These are phyloP conservation scores for Drosophila dunni DNA, from an alignment of 1,140 invertebrate species.

Conservation along the genomic window DNA sequence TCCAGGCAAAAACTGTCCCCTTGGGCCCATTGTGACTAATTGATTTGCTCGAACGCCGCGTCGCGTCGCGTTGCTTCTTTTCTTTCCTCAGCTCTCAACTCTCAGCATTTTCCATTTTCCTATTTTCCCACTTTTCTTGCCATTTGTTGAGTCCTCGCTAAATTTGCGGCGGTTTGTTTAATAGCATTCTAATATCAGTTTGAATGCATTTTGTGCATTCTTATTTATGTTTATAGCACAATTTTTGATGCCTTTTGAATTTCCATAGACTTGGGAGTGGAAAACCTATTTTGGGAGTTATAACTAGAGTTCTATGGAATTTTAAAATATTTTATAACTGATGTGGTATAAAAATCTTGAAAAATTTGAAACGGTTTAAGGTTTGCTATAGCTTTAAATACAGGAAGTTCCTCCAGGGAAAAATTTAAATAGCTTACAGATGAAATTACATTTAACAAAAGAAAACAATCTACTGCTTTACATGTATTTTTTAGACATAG, in stretches of 20 bases:
- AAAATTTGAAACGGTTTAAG: neutral
- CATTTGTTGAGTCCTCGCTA: conserved; percentile 3
- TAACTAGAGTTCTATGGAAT: neutral
- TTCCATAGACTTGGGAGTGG: neutral
- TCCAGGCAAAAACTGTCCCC: conserved; percentile 44
- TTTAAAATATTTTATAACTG: neutral
- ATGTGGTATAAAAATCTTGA: neutral
- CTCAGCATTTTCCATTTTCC: neutral
- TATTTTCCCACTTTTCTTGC: conserved; percentile 23
- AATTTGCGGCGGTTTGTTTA: conserved; percentile 73
- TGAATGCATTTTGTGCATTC: conserved; percentile 35
- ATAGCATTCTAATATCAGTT: conserved; percentile 57
- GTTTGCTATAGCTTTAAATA: no score
- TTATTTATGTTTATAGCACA: neutral
- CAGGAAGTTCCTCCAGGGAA: no score
- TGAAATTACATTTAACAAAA: no score
- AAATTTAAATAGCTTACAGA: no score
- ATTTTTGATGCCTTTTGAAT: conserved; percentile 6
- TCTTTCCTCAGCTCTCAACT: conserved; percentile 30
- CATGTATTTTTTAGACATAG: no score
- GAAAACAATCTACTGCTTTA: no score
- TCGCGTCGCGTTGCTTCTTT: conserved; percentile 30
- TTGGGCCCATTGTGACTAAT: conserved; percentile 73
- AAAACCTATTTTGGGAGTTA: neutral
- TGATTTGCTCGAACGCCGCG: conserved; percentile 68